These are phyloP conservation scores for Minunthozetes semirufus DNA, from an alignment of 2,888 invertebrate genomes.

Conservation along the genomic window DNA sequence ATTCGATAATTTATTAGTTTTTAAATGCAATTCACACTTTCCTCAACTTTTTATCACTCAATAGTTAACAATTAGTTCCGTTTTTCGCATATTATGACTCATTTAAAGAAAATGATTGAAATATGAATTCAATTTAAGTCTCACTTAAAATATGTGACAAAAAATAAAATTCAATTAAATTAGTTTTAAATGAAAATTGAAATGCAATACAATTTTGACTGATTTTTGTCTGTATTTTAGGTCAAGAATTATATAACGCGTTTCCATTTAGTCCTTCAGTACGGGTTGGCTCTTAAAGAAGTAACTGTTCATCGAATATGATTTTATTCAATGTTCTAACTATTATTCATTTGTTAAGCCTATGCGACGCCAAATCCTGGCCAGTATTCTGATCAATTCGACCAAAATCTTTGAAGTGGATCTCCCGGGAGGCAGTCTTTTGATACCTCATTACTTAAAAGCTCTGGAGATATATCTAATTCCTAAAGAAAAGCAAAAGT, in stretches of 20 bases:
- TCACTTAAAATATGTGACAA: too few species aligned
- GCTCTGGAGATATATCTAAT: conserved; percentile 74
- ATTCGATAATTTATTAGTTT: neutral
- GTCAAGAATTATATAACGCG: conserved; percentile 34
- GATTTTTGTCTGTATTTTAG: neutral
- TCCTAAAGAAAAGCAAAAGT: conserved; percentile 73
- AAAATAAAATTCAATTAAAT: neutral
- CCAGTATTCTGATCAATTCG: conserved; percentile 78
- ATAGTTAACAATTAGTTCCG: too few species aligned
- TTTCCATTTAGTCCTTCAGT: conserved; percentile 63
- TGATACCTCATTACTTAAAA: conserved; percentile 79
- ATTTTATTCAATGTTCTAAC: conserved; percentile 39
- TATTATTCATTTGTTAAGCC: neutral
- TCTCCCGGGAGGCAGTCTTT: conserved; percentile 80
- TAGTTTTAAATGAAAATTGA: too few species aligned
- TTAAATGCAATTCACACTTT: too few species aligned
- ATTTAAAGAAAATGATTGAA: neutral
- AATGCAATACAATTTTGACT: neutral
- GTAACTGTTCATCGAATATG: conserved; percentile 23
- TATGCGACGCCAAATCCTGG: conserved; percentile 58
- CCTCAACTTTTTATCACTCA: too few species aligned
- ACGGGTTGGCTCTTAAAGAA: conserved; percentile 58
- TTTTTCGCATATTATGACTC: neutral
- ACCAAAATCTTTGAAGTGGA: conserved; percentile 81
- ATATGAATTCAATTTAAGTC: too few species aligned